Base-by-base conservation (phyloP, 2,797 vertebrate species). In the Jordanella pulchra region DNA sequence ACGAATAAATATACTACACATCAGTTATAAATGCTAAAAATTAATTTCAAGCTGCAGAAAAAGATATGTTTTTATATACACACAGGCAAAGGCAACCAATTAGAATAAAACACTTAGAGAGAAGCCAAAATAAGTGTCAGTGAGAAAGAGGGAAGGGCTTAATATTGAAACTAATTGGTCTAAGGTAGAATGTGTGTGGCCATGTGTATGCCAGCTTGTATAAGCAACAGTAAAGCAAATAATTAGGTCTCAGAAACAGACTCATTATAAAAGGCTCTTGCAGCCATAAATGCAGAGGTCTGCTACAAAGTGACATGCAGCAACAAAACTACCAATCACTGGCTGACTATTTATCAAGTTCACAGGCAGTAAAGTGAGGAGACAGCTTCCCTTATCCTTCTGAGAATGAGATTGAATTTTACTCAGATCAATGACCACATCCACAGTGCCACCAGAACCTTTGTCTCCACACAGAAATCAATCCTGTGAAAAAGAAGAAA, bases 131-230 rank as follows among this genome's bases (percentile, higher is more conserved):
- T 23, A 69, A 69, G 71, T 77, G 72, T 68, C 32, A 1, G 69
- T 47, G 42, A 48, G 71, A 75, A 18, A 73, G 85, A 77, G 71
- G 75, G 30, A 70, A 32, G 53, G 65, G 63, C 68, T 81, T 84
- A 89, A 84, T 84, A 80, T 72, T 80, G 71, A 85, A 81, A 78
- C 70, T 89, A 91, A 91, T 92, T 89, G 88, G 90, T 77, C 71
- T 83, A 81, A 89, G 84, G 85, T 65, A 70, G 63, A 72, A 73
- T 75, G 74, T 86, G 51, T 68, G 65, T 51, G 48, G 32, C 17
- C 25, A 15, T 68, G 66, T 77, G 74, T 68, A 68, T 47, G 69
- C 44, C 47, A 60, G 79, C 47, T 77, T 84, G 78, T 74, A 78
- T 81, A 81, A 78, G 80, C 71, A 78, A 79, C 79, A 82, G 69